Conservation (phyloP, 2,113 vertebrate species). For the Prionailurus bengalensis region DNA sequence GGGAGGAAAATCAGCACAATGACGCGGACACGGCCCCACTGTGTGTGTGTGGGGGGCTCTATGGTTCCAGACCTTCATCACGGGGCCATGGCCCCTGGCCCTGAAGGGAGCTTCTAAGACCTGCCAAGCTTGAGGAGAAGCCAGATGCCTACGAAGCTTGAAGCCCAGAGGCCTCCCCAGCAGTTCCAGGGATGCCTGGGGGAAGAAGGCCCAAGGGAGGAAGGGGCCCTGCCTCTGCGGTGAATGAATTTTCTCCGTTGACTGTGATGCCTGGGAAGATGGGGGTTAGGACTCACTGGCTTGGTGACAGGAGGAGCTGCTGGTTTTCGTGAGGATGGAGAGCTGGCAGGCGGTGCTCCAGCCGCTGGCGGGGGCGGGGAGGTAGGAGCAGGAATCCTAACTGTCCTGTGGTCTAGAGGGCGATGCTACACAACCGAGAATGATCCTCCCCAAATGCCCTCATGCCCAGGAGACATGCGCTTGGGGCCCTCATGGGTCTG, state of each 20-base stretch:
- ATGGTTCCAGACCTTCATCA: fast-evolving
- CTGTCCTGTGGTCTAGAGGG: neutral
- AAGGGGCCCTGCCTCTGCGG: neutral
- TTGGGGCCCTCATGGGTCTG: no score
- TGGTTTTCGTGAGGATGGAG: neutral
- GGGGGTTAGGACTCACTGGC: neutral
- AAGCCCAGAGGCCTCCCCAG: neutral
- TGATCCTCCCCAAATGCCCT: neutral
- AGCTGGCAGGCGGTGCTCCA: neutral
- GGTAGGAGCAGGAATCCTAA: neutral
- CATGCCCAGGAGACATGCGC: neutral
- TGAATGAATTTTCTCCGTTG: neutral
- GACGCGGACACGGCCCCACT: neutral
- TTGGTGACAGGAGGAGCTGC: neutral
- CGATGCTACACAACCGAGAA: neutral
- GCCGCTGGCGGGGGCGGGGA: no score
- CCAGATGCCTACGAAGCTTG: neutral
- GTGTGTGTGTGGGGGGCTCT: neutral
- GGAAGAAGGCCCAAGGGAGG: neutral
- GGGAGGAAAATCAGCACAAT: neutral
- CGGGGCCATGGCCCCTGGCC: neutral
- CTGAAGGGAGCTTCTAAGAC: neutral
- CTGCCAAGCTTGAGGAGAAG: neutral
- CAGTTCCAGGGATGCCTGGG: neutral
- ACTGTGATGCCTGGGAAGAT: neutral